Base-by-base conservation (phyloP, 2,113 vertebrate genomes). In the Periophthalmus modestus region DNA sequence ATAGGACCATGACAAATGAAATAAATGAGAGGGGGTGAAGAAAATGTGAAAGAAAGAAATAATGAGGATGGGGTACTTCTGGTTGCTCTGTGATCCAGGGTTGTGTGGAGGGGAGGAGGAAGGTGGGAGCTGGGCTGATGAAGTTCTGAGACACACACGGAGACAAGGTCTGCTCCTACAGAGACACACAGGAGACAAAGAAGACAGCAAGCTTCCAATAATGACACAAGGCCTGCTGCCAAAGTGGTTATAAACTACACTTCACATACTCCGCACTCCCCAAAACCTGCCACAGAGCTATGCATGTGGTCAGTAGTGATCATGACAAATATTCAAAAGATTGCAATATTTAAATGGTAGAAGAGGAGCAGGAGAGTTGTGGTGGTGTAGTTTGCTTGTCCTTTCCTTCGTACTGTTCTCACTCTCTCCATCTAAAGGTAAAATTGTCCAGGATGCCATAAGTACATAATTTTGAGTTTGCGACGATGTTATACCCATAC, bases 71-170 rank as follows among this genome's bases (percentile, higher is more conserved):
- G 70, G 68, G 86, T 91, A 92, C 91, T 92, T 92, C 88, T 81
- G 85, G 72, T 82, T 79, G 86, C 71, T 91, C 87, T 88, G 88
- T 87, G 74, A 91, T 90, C 89, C 88, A 90, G 78, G 91, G 88
- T 46, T 90, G 89, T 68, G 90, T 87, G 77, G 77, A 71, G 66
- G 85, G 79, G 75, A 80, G 79, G 74, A 82, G 74, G 87, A 89
- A 89, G 78, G 82, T 89, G 80, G 90, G 83, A 85, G 86, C 72
- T 78, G 82, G 79, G 85, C 86, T 89, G 87, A 85, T 83, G 80
- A 87, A 89, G 66, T 59, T 76, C 68, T 71, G 55, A 77, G 87
- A 88, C 82, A 85, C 84, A 77, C 79, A 73, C 77, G 85, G 81
- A 55, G 90, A 85, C 74, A 83, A 81, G 86, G 80, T 69, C 84